Percentiles rank a stretch among this genome's conserved stretches.
Evolutionary conservation across 2,888 invertebrate species (phyloP).

Genomic region (Acronicta leporina): DNA sequence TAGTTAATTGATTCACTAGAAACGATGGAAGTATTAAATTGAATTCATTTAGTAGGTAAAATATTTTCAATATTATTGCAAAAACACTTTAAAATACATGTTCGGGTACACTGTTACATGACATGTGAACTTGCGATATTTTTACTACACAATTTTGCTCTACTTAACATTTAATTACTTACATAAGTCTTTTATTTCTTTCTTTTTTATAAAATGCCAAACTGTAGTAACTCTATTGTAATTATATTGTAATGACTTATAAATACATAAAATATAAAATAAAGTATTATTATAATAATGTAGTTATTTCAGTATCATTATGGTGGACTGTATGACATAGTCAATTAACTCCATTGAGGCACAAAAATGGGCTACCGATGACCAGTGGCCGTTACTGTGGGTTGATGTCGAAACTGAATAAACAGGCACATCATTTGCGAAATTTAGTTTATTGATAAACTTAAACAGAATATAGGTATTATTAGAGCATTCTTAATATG

Average conservation of each 20-base stretch:
- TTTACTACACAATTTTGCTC: conserved; percentile 1
- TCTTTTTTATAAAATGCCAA: conserved; percentile 73
- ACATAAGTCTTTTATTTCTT: conserved; percentile 25
- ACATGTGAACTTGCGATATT: background rate
- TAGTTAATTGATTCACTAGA: too few species aligned
- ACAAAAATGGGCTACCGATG: conserved; percentile 57
- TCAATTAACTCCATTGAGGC: conserved; percentile 75
- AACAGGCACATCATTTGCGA: too few species aligned
- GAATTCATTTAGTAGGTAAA: background rate
- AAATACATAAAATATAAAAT: conserved; percentile 65
- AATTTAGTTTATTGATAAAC: background rate
- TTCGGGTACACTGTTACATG: background rate
- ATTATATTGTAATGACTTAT: conserved; percentile 63
- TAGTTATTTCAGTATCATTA: conserved; percentile 66
- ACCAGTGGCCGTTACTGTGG: conserved; percentile 40
- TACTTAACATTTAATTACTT: conserved; percentile 2
- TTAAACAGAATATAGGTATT: too few species aligned
- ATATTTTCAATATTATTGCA: conserved; percentile 19
- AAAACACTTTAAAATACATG: background rate
- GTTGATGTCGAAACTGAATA: conserved; percentile 11
- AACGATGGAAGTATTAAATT: too few species aligned
- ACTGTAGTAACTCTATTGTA: conserved; percentile 66
- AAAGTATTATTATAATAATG: conserved; percentile 71
- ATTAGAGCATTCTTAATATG: too few species aligned
- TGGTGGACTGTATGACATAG: conserved; percentile 68